phyloP scores from a whole-genome alignment of 2,888 invertebrate genomes.

The Allygus modestus region DNA sequence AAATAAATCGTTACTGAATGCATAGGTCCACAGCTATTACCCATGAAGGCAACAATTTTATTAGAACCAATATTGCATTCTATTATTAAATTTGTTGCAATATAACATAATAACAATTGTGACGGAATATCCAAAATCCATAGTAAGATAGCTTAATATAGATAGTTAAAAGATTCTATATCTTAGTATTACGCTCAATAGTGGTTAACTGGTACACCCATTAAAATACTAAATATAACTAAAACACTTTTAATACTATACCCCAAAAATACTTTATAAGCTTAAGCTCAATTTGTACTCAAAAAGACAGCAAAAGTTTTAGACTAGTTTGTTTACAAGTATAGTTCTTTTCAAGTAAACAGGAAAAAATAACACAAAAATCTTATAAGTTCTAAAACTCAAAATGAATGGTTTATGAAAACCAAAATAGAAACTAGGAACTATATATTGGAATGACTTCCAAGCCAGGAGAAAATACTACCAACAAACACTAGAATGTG shows the following conservation, averaged over 20 bases:
- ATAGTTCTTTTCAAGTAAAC: not conserved
- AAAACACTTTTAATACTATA: not conserved
- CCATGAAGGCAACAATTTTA: too few relatives aligned
- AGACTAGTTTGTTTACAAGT: conserved; percentile 12
- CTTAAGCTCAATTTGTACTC: conserved; percentile 7
- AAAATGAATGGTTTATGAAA: not conserved
- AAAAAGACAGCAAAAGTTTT: not conserved
- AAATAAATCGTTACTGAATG: too few relatives aligned
- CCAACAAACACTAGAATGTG: not conserved
- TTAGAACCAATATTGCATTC: too few relatives aligned
- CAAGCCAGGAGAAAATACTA: not conserved
- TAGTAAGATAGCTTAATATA: too few relatives aligned
- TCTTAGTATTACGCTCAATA: too few relatives aligned
- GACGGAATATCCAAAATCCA: too few relatives aligned
- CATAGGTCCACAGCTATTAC: too few relatives aligned
- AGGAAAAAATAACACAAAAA: not conserved
- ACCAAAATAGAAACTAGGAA: conserved; percentile 13
- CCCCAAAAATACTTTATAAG: not conserved
- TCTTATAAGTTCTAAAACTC: not conserved
- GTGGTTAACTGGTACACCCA: too few relatives aligned
- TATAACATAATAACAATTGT: too few relatives aligned
- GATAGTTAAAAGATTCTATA: too few relatives aligned
- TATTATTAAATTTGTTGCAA: too few relatives aligned
- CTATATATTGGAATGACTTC: conserved; percentile 21
- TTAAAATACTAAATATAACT: not conserved